Percentiles rank a stretch among this genome's conserved stretches.
Evolutionary conservation across 2,797 vertebrate genomes (phyloP).

Genomic region (Sparidentex hasta): DNA sequence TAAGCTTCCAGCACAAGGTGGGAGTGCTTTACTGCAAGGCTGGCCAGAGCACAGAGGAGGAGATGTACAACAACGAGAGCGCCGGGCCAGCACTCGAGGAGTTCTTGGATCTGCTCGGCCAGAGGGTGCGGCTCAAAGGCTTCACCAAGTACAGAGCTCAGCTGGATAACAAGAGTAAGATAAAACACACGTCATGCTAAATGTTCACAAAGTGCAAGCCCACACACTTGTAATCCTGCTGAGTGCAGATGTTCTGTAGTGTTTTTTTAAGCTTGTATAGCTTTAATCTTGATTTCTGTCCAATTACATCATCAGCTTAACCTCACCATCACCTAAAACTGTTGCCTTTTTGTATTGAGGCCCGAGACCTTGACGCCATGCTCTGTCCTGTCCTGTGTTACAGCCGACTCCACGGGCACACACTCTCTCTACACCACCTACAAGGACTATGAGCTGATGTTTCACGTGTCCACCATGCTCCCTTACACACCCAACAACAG

Average conservation of each 20-base stretch:
- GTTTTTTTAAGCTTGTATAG: neutral
- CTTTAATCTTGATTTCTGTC: conserved; percentile 42
- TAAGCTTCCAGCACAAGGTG: conserved; percentile 99
- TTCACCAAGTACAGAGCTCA: conserved; percentile 97
- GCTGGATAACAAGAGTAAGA: conserved; percentile 98
- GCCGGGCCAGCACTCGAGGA: conserved; percentile 95
- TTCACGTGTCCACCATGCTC: conserved; percentile 97
- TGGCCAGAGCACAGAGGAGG: conserved; percentile 97
- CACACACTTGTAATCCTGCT: conserved; percentile 35
- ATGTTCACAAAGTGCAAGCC: conserved; percentile 28
- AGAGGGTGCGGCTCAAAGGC: conserved; percentile 95
- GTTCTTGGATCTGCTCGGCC: conserved; percentile 96
- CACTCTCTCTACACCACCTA: conserved; percentile 99
- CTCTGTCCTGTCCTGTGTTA: conserved; percentile 57
- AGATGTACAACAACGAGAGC: conserved; percentile 99
- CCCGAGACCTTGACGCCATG: conserved; percentile 3
- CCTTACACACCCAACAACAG: conserved; percentile 97
- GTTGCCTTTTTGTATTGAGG: conserved; percentile 22
- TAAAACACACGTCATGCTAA: conserved; percentile 25
- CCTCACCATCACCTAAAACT: no score
- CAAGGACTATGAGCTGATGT: conserved; percentile 99
- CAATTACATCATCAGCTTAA: conserved; percentile 10
- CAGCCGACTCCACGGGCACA: conserved; percentile 96
- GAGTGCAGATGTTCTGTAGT: conserved; percentile 18
- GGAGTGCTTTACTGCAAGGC: conserved; percentile 97